These are phyloP conservation scores for Zosterops pallidus DNA, from an alignment of 2,113 vertebrate species.

Conservation along the genomic window DNA sequence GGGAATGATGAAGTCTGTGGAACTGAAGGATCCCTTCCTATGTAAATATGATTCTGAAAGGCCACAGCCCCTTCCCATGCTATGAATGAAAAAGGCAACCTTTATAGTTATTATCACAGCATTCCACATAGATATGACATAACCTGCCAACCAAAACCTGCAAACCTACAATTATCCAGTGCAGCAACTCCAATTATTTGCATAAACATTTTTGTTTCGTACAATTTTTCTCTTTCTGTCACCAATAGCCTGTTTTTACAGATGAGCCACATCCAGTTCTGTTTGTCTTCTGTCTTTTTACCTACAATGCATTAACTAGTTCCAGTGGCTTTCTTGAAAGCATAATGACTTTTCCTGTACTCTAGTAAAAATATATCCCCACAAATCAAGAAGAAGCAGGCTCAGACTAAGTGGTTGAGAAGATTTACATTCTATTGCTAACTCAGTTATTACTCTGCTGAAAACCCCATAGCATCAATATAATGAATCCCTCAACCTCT, in stretches of 20 bases:
- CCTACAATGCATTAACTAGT: conserved; percentile 71
- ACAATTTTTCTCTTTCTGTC: background rate
- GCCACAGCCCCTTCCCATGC: background rate
- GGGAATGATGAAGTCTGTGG: background rate
- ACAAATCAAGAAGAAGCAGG: conserved; percentile 81
- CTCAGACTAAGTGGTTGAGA: conserved; percentile 78
- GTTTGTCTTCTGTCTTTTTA: conserved; percentile 52
- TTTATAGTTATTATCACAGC: background rate
- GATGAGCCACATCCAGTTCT: conserved; percentile 15
- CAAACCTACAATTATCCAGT: background rate
- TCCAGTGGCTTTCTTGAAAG: conserved; percentile 71
- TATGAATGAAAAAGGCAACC: background rate
- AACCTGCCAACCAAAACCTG: background rate
- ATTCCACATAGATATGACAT: background rate
- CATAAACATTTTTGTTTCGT: background rate
- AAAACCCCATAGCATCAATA: conserved; percentile 81
- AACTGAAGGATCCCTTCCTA: background rate
- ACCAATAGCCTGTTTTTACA: background rate
- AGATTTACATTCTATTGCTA: conserved; percentile 86
- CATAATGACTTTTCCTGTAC: conserved; percentile 79
- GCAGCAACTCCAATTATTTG: background rate
- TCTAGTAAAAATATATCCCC: conserved; percentile 80
- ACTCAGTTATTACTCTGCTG: conserved; percentile 83
- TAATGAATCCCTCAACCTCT: conserved; percentile 86
- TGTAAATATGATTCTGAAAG: background rate